phyloP scores from a whole-genome alignment of 2,113 vertebrate species.

The Brachyhypopomus occidentalis region DNA sequence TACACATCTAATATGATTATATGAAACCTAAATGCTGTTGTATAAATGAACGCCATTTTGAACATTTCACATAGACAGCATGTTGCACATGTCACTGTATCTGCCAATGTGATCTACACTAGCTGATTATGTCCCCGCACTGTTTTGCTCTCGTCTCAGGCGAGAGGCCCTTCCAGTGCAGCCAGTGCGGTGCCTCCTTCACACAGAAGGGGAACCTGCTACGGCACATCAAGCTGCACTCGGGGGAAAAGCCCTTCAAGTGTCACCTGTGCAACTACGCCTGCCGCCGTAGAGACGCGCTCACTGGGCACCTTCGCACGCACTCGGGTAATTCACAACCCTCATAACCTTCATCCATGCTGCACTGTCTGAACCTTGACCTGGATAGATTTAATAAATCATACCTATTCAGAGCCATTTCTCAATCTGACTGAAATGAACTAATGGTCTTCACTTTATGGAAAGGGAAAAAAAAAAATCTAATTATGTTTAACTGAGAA shows the following conservation, averaged over 20 bases:
- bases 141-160: constrained; percentile 71
- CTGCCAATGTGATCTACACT: not conserved
- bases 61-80: not conserved
- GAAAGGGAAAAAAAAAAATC: constrained; percentile 1
- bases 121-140: not conserved
- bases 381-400: not conserved
- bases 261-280: constrained; percentile 99
- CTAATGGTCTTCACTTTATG: not conserved
- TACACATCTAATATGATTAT: not conserved
- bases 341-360: not conserved
- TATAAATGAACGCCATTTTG: too few relatives aligned
- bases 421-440: not conserved
- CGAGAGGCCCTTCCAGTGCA: constrained; percentile 97
- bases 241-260: constrained; percentile 98
- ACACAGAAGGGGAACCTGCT: constrained; percentile 99
- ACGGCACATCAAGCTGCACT: constrained; percentile 98
- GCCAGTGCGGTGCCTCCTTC: constrained; percentile 96
- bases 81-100: not conserved
- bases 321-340: constrained; percentile 86
- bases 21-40: not conserved
- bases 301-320: constrained; percentile 93
- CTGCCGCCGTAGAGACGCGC: constrained; percentile 94
- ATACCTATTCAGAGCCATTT: not conserved
- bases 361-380: not conserved
- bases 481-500: not conserved